phyloP scores from a whole-genome alignment of 2,113 vertebrate genomes.

The Charadrius vociferus region DNA sequence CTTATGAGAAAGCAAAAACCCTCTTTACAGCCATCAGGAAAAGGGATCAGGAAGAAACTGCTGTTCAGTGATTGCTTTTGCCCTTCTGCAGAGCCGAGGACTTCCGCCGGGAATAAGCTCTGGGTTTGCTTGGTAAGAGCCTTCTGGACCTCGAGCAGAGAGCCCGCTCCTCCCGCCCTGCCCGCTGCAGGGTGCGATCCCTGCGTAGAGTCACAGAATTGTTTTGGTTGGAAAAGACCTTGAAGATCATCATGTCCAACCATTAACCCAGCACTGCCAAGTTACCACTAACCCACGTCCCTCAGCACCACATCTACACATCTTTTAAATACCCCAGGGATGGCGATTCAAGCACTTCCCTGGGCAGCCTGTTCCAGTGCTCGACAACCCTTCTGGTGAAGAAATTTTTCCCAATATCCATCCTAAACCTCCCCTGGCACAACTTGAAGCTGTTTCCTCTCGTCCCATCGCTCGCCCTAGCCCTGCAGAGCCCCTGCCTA shows the following conservation, averaged over 20 bases:
- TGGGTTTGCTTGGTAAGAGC: too few species aligned
- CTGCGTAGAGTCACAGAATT: neutral
- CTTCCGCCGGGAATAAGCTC: rapidly evolving
- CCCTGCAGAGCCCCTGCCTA: rapidly evolving
- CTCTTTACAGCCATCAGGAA: neutral
- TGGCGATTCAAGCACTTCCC: neutral
- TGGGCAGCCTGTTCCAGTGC: neutral
- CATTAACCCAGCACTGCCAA: neutral
- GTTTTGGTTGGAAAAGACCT: neutral
- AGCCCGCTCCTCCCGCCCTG: rapidly evolving
- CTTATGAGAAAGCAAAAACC: neutral
- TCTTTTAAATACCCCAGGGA: neutral
- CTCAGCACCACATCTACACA: neutral
- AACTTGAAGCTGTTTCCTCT: neutral
- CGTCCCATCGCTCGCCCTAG: neutral
- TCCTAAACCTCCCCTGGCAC: neutral
- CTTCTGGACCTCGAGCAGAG: neutral
- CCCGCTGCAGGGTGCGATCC: neutral
- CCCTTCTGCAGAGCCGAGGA: neutral
- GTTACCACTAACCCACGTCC: neutral
- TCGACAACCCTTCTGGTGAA: neutral
- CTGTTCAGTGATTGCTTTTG: neutral
- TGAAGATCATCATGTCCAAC: neutral
- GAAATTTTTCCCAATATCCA: neutral
- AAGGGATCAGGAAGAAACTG: neutral